A percentile compares a stretch with the other conserved stretches of the same genome.
Conservation (phyloP, 2,113 vertebrate genomes). For the Hucho hucho region DNA sequence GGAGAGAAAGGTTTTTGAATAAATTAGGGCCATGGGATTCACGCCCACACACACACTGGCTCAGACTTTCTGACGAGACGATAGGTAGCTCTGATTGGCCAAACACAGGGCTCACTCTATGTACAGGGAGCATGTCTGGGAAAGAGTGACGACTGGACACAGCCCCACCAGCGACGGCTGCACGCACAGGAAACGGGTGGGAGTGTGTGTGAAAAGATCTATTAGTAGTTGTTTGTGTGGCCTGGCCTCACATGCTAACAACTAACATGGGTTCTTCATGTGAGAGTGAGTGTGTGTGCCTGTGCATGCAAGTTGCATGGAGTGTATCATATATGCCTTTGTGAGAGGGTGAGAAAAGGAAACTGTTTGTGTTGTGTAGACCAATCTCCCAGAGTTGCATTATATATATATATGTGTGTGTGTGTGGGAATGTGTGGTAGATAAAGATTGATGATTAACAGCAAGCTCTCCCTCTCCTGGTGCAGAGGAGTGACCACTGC, state of each 20-base stretch:
- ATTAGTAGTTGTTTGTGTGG: neutral
- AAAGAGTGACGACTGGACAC: constrained; percentile 17
- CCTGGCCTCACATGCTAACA: neutral
- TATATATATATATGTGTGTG: constrained; percentile 38
- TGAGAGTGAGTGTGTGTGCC: neutral
- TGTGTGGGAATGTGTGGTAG: constrained; percentile 36
- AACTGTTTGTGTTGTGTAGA: neutral
- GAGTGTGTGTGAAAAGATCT: neutral
- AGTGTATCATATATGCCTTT: neutral
- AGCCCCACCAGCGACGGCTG: neutral
- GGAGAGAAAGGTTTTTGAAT: neutral
- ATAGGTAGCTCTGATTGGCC: neutral
- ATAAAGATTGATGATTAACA: constrained; percentile 24
- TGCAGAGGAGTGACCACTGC: neutral
- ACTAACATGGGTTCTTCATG: neutral
- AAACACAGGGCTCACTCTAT: neutral
- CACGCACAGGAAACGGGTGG: neutral
- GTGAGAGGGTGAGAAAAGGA: neutral
- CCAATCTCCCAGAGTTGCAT: constrained; percentile 1
- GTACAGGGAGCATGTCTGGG: neutral
- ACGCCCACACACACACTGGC: constrained; percentile 2
- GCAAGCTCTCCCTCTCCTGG: neutral
- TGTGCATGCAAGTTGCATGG: neutral
- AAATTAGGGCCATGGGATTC: neutral
- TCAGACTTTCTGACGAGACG: neutral